Evolutionary conservation across 2,113 vertebrate species (phyloP).

Genomic region (Platysteira castanea): DNA sequence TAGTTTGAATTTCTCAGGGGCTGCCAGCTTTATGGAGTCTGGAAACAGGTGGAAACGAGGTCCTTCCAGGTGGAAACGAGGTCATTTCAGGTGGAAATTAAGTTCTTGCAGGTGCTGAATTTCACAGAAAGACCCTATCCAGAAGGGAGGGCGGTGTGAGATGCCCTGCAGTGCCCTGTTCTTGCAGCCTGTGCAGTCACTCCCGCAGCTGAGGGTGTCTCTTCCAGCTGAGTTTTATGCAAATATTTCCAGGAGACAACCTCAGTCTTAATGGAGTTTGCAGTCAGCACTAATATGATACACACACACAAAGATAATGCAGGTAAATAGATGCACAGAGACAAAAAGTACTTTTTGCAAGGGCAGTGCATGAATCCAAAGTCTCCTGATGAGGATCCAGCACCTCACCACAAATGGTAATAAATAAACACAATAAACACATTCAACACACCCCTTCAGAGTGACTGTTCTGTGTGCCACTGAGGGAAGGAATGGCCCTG

Average conservation of each 20-base stretch:
- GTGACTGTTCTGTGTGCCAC: not conserved
- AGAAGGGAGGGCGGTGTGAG: not conserved
- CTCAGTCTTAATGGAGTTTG: not conserved
- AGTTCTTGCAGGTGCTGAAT: not conserved
- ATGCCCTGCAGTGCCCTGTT: not conserved
- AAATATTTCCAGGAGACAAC: not conserved
- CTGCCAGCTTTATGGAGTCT: not conserved
- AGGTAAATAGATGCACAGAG: not conserved
- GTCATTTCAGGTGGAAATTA: not conserved
- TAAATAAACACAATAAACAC: not conserved
- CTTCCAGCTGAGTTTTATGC: not conserved
- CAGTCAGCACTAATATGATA: not conserved
- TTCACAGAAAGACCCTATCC: not conserved
- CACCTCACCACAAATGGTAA: not conserved
- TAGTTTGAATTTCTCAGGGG: slow-evolving; percentile 6
- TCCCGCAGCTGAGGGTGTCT: not conserved
- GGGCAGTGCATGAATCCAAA: not conserved
- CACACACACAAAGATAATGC: not conserved
- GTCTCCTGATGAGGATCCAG: not conserved
- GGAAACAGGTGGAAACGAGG: not conserved
- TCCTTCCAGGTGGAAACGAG: not conserved
- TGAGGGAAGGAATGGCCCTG: not conserved
- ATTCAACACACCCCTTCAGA: not conserved
- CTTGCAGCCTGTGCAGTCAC: not conserved
- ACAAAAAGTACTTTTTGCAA: not conserved